Base-by-base conservation (phyloP, 2,113 vertebrate species). In the Myxocyprinus asiaticus region DNA sequence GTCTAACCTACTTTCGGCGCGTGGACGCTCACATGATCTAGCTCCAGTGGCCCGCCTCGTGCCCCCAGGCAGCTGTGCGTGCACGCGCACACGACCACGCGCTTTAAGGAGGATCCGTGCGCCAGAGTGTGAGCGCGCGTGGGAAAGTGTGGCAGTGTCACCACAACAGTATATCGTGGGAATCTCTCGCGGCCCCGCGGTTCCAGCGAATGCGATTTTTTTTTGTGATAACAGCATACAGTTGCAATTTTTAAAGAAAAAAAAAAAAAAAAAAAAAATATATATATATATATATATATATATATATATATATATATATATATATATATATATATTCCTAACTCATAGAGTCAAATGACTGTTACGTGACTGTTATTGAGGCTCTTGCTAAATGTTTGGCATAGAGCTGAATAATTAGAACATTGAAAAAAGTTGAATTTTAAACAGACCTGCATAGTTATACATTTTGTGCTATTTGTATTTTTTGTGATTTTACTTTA, bases 21-120 rank as follows among this genome's bases (percentile, higher is more conserved):
- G 90, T 92, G 93, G 91, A 92, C 88, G 84, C 89, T 92, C 92
- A 92, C 92, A 92, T 92, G 92, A 93, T 91, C 90, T 88, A 86
- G 87, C 77, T 81, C 76, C 67, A 84, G 80, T 67, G 88, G 89
- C 88, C 90, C 89, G 89, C 91, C 89, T 89, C 83, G 89, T 88
- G 86, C 88, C 87, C 89, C 80, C 81, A 84, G 86, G 82, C 82
- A 70, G 77, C 79, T 76, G 88, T 82, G 58, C 58, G 72, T 59
- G 72, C 59, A 9, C 73, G 87, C 88, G 88, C 89, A 9, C 69
- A 12, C 12, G 82, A 79, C n/a, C 55, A 53, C 74, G 73, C 87
- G 87, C 89, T 87, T 86, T 88, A 81, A 85, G 88, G 86, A 81
- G 80, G 71, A 63, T 75, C 15, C 22, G 70, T 82, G 69, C 33